Percentiles rank a stretch among this genome's conserved stretches.
phyloP scores from a whole-genome alignment of 2,113 vertebrate genomes.

The Pelobates fuscus region DNA sequence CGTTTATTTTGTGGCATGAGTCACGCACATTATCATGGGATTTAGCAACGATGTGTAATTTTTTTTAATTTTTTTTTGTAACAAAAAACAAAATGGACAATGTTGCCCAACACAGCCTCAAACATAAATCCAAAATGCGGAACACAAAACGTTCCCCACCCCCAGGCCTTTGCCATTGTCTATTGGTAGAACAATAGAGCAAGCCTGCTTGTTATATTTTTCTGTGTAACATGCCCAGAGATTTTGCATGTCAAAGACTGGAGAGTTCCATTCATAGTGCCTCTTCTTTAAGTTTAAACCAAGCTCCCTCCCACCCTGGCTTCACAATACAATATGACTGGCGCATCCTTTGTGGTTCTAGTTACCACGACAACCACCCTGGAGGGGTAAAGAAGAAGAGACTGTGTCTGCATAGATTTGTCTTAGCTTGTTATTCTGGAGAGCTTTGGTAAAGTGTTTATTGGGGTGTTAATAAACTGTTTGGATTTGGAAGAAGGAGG shows the following conservation, averaged over 20 bases:
- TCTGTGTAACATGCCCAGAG: background rate
- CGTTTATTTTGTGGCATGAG: too few relatives aligned
- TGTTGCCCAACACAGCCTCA: background rate
- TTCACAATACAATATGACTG: background rate
- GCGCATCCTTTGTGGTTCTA: constrained; percentile 1
- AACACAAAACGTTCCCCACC: background rate
- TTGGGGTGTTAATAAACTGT: constrained; percentile 43
- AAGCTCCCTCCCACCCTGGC: background rate
- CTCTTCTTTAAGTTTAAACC: background rate
- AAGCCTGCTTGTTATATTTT: background rate
- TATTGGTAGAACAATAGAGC: background rate
- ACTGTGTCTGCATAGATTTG: constrained; percentile 1
- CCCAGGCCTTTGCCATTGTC: background rate
- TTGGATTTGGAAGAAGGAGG: constrained; percentile 25
- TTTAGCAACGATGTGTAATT: background rate
- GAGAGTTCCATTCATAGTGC: constrained; percentile 17
- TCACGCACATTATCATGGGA: too few relatives aligned
- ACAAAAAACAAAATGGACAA: background rate
- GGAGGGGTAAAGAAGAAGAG: background rate
- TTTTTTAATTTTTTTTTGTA: background rate
- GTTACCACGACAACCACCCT: constrained; percentile 15
- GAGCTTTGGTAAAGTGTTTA: constrained; percentile 15
- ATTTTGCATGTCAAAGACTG: background rate
- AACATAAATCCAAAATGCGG: background rate
- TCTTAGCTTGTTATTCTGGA: background rate